These are phyloP conservation scores for Lagopus muta DNA, from an alignment of 2,113 vertebrate species.

Conservation along the genomic window DNA sequence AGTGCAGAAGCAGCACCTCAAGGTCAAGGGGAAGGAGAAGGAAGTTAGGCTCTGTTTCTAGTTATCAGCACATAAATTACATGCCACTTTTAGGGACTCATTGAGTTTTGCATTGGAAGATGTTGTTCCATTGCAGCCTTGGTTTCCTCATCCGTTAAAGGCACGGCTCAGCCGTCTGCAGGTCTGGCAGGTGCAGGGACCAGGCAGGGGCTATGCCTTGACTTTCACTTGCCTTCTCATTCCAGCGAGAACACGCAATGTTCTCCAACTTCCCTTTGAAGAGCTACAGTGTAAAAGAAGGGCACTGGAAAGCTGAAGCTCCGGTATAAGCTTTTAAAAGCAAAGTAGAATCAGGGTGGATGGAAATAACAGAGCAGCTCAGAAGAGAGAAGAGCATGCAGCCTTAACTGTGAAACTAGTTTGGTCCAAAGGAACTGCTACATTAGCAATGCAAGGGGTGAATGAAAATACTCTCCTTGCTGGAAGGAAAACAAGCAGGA, in stretches of 20 bases:
- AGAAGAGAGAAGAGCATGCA: rapidly evolving
- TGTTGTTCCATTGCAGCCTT: not conserved
- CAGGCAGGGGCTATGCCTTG: too few relatives aligned
- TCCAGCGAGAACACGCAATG: not conserved
- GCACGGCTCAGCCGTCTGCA: not conserved
- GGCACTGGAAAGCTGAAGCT: not conserved
- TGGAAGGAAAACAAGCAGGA: not conserved
- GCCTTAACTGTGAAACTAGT: not conserved
- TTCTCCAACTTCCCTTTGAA: not conserved
- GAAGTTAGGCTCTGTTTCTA: not conserved
- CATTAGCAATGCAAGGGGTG: not conserved
- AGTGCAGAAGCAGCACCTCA: rapidly evolving
- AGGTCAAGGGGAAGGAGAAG: not conserved
- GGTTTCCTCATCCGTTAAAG: rapidly evolving
- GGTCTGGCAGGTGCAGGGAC: not conserved
- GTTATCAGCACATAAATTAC: not conserved
- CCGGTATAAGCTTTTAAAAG: not conserved
- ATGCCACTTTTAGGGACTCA: rapidly evolving
- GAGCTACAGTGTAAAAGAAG: not conserved
- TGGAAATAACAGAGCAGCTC: not conserved
- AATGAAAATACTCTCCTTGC: not conserved
- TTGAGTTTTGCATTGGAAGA: not conserved
- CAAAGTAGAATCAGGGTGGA: not conserved
- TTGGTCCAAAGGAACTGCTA: not conserved
- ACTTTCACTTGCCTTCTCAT: not conserved